Percentiles rank a stretch among this genome's conserved stretches.
Conservation (phyloP, 2,113 vertebrate genomes). For the Tylochromis polylepis region DNA sequence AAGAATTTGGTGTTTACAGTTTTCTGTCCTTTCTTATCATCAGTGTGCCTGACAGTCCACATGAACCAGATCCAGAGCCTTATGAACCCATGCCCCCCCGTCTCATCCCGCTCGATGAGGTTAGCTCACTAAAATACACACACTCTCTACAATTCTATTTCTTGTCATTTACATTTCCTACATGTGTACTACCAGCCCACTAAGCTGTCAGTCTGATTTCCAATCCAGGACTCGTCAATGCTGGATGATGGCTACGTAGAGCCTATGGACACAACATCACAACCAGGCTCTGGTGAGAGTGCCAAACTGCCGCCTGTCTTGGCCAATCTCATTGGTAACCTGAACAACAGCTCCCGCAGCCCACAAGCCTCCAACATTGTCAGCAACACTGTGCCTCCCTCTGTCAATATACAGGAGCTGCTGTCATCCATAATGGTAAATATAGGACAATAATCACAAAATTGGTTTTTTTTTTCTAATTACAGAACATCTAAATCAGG, state of each 20-base stretch:
- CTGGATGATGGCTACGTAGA: constrained; percentile 80
- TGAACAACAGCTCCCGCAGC: constrained; percentile 74
- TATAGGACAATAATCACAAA: accelerated
- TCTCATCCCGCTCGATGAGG: constrained; percentile 89
- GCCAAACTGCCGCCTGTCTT: constrained; percentile 89
- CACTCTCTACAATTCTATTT: not conserved
- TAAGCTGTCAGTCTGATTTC: not conserved
- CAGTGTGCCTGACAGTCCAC: constrained; percentile 79
- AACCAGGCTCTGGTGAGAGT: constrained; percentile 56
- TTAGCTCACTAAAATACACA: constrained; percentile 22
- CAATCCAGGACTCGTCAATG: constrained; percentile 78
- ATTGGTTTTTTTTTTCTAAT: not conserved
- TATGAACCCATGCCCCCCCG: constrained; percentile 87
- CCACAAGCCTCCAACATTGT: constrained; percentile 61
- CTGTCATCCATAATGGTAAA: constrained; percentile 89
- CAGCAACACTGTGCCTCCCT: constrained; percentile 64
- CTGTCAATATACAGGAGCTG: constrained; percentile 90
- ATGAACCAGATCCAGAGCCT: constrained; percentile 87
- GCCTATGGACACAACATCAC: constrained; percentile 67
- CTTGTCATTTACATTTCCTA: not conserved
- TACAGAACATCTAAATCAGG: not conserved
- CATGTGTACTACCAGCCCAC: not conserved
- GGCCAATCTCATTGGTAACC: constrained; percentile 81
- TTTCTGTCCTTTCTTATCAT: not conserved
- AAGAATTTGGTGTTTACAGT: not conserved